Percentiles rank a stretch among this genome's conserved stretches.
Evolutionary conservation across 2,888 invertebrate genomes (phyloP).

Genomic region (Matsumyia berberina): DNA sequence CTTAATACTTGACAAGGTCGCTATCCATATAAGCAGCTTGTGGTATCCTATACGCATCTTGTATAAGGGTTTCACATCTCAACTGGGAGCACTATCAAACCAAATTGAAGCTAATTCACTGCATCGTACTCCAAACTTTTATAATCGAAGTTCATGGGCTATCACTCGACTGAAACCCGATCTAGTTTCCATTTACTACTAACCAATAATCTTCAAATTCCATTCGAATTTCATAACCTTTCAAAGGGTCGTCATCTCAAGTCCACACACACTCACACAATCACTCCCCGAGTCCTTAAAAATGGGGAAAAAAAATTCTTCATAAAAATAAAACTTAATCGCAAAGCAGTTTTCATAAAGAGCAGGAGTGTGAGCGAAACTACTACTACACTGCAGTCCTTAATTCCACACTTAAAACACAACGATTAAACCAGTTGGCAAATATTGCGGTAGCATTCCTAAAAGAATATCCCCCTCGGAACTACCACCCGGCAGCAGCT

Average conservation of each 20-base stretch:
- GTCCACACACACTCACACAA: background rate
- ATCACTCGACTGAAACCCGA: background rate
- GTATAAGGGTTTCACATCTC: too few relatives aligned
- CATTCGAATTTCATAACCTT: conserved; percentile 16
- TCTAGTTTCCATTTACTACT: background rate
- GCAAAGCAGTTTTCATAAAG: conserved; percentile 22
- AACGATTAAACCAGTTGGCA: conserved; percentile 75
- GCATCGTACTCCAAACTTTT: background rate
- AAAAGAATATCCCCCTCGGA: conserved; percentile 46
- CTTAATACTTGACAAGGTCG: too few relatives aligned
- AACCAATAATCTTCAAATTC: conserved; percentile 21
- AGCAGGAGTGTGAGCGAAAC: background rate
- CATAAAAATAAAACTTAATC: conserved; percentile 63
- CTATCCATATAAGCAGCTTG: too few relatives aligned
- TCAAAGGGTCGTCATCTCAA: conserved; percentile 9
- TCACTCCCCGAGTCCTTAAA: conserved; percentile 15
- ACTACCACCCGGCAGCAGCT: conserved; percentile 8
- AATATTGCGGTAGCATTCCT: conserved; percentile 71
- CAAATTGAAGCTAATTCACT: background rate
- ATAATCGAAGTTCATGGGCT: conserved; percentile 24
- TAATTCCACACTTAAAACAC: conserved; percentile 70
- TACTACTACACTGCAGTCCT: conserved; percentile 66
- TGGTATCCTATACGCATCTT: too few relatives aligned
- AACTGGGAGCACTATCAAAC: too few relatives aligned
- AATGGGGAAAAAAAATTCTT: conserved; percentile 8